Evolutionary conservation across 2,113 vertebrate genomes (phyloP), one percentile per base, ranked within the genome.

Genomic region (Sarotherodon lohbergeri): DNA sequence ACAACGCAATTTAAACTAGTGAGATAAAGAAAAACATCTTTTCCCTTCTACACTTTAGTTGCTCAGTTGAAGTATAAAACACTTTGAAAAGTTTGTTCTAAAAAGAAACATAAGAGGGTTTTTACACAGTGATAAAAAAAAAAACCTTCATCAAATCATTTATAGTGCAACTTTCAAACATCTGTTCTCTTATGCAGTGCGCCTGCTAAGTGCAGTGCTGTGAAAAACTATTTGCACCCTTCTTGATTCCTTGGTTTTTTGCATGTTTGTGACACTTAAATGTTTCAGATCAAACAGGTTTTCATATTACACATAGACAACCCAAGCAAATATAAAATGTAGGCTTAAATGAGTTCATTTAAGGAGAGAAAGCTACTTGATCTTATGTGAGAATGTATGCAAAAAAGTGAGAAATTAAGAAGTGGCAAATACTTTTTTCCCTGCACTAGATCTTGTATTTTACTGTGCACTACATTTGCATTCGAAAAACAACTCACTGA

Each of bases 251-350:
- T 41, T 68, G 0, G 7, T 22, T 1, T n/a, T 14, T 66, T n/a
- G 34, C 0, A 22, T 41, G n/a, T 39, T 66, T 68, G 61, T 39
- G 61, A 39, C 11, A 39, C 61, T 68, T 22, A 39, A 22, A 39
- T 39, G n/a, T 68, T 68, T 68, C 2, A 0, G 63, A 68, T 68
- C 36, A 68, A 68, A 68, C 34, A 68, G 3, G 1, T 68, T 68
- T 41, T 68, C 11, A 68, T 41, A 68, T 68, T 24, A 68, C 2
- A 68, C 3, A 0, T 3, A 24, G 36, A 41, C 12, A 5, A 68
- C 36, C 0, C 0, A 41, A 0, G n/a, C 22, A 41, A 68, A 41
- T 0, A 66, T 22, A 66, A 66, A 39, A 66, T 22, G 34, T 39
- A 68, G 6, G 2, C 41, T 68, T 41, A 41, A 68, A 68, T 1